A percentile compares a stretch with the other conserved stretches of the same genome.
phyloP scores from a whole-genome alignment of 2,113 vertebrate species.

The Erinaceus europaeus region DNA sequence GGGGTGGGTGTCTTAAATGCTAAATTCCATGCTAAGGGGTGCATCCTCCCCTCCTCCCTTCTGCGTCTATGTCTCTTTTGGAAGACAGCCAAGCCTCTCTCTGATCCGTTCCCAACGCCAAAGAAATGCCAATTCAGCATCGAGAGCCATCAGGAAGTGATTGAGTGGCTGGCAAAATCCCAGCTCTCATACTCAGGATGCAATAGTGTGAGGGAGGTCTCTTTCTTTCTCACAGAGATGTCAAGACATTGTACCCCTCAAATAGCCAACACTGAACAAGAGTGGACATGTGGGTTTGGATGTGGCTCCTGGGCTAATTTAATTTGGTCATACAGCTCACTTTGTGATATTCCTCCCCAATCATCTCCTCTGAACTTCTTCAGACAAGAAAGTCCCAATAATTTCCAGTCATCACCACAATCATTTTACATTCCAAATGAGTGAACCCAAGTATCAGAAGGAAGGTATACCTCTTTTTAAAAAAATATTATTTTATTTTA shows the following conservation, averaged over 20 bases:
- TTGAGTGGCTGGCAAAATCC: constrained; percentile 67
- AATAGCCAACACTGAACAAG: neutral
- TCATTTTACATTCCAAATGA: neutral
- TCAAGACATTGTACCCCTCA: constrained; percentile 49
- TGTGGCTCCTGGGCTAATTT: neutral
- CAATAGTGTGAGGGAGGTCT: constrained; percentile 41
- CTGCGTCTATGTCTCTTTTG: constrained; percentile 52
- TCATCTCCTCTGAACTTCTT: constrained; percentile 1
- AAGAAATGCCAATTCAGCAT: constrained; percentile 74
- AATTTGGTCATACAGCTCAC: constrained; percentile 16
- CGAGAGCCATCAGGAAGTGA: constrained; percentile 67
- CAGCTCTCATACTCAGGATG: constrained; percentile 53
- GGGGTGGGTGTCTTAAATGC: constrained; percentile 36
- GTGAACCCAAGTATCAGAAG: neutral
- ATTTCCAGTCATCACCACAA: constrained; percentile 2
- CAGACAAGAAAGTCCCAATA: constrained; percentile 1
- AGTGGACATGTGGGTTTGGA: neutral
- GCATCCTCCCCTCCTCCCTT: neutral
- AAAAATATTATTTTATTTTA: too few relatives aligned
- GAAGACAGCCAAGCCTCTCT: constrained; percentile 67
- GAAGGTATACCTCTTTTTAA: neutral
- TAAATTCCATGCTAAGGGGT: neutral
- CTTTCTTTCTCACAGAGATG: constrained; percentile 54
- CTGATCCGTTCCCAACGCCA: constrained; percentile 70
- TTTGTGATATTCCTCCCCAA: neutral